Evolutionary conservation across 2,888 invertebrate genomes (phyloP).

Genomic region (Calephelis perditalis): DNA sequence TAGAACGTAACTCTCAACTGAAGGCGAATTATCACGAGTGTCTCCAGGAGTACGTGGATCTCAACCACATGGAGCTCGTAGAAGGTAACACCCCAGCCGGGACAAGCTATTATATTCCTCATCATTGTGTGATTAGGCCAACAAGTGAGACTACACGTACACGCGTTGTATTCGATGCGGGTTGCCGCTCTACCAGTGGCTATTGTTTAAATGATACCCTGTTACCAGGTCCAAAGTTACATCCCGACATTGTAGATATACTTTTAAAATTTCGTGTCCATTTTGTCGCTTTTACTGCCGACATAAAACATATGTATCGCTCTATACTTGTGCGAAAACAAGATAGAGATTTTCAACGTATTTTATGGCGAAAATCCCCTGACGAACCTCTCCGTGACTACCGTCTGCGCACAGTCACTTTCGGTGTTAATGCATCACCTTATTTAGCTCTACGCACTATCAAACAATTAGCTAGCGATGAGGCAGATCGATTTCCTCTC

Average conservation of each 20-base stretch:
- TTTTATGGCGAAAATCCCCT: background rate
- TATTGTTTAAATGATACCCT: background rate
- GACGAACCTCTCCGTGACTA: background rate
- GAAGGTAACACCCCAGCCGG: background rate
- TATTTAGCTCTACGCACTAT: too few relatives aligned
- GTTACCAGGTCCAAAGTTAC: background rate
- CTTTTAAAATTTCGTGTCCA: conserved; percentile 8
- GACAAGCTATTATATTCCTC: conserved; percentile 8
- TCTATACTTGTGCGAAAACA: background rate
- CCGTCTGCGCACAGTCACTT: background rate
- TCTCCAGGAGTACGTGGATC: conserved; percentile 3
- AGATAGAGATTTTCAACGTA: conserved; percentile 5
- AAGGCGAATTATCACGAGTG: background rate
- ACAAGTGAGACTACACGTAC: background rate
- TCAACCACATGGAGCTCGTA: conserved; percentile 9
- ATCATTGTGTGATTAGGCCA: conserved; percentile 2
- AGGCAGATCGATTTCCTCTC: background rate
- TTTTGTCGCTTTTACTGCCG: conserved; percentile 2
- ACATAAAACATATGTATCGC: conserved; percentile 10
- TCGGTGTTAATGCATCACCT: conserved; percentile 4
- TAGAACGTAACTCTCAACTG: background rate
- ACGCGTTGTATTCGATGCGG: conserved; percentile 3
- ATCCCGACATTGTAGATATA: background rate
- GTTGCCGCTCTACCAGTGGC: too few relatives aligned
- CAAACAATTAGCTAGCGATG: background rate